Evolutionary conservation across 2,113 vertebrate species (phyloP).

Genomic region (Hiodon tergisus): DNA sequence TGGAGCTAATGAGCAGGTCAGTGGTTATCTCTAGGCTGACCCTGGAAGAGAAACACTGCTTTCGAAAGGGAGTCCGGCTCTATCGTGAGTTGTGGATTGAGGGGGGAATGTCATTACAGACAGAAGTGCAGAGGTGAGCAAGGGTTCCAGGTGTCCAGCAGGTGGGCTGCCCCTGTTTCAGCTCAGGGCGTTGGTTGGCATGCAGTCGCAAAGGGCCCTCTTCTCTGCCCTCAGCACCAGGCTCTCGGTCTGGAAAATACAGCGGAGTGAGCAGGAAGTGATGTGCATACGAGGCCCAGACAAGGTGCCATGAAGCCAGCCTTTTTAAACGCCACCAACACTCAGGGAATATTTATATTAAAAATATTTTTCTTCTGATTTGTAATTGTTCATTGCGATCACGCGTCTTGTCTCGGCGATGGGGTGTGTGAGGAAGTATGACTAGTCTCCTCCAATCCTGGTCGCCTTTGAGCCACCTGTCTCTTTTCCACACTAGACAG

Average conservation of each 20-base stretch:
- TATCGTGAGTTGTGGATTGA: not conserved
- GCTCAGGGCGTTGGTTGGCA: constrained; percentile 68
- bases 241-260: constrained; percentile 73
- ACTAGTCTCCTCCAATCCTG: too few species aligned
- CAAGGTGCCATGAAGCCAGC: too few species aligned
- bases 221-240: constrained; percentile 83
- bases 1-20: not conserved
- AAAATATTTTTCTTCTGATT: too few species aligned
- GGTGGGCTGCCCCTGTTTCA: constrained; percentile 31
- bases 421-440: too few species aligned
- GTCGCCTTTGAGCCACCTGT: too few species aligned
- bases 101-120: not conserved
- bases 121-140: not conserved
- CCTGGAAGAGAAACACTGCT: not conserved
- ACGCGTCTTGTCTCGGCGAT: too few species aligned
- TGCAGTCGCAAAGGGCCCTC: constrained; percentile 85
- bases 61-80: constrained; percentile 6
- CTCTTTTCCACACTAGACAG: too few species aligned
- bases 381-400: too few species aligned
- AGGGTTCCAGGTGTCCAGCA: not conserved
- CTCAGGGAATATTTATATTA: too few species aligned
- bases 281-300: too few species aligned
- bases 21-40: too few species aligned
- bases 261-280: not conserved
- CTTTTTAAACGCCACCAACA: too few species aligned